Evolutionary conservation across 1,140 invertebrate species (phyloP).

Genomic region (Zaprionus ornatus): DNA sequence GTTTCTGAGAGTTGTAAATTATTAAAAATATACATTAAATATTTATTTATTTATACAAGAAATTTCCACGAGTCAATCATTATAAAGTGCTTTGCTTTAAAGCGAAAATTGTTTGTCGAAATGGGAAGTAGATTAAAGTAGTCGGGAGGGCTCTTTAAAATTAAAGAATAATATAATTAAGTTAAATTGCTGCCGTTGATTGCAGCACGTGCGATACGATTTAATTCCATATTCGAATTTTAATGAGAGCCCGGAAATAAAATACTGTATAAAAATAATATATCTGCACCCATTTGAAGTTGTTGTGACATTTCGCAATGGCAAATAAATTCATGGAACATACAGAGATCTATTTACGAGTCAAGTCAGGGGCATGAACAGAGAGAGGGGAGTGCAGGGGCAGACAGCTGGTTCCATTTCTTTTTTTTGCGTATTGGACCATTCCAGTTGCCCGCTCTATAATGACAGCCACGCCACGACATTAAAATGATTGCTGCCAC

Average conservation of each 20-base stretch:
- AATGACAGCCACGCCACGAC: conserved; percentile 38
- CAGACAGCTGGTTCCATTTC: background rate
- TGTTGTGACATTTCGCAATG: conserved; percentile 31
- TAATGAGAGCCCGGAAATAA: conserved; percentile 18
- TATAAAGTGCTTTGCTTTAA: conserved; percentile 1
- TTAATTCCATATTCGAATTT: conserved; percentile 10
- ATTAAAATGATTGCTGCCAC: conserved; percentile 51
- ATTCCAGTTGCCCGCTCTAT: conserved; percentile 5
- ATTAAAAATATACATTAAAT: conserved; percentile 35
- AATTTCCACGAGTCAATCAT: conserved; percentile 27
- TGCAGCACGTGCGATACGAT: conserved; percentile 20
- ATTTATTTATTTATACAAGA: conserved; percentile 18
- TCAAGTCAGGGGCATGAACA: background rate
- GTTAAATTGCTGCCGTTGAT: conserved; percentile 17
- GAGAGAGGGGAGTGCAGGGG: background rate
- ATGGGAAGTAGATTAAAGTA: background rate
- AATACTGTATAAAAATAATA: background rate
- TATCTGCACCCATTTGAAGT: conserved; percentile 1
- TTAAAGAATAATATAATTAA: conserved; percentile 40
- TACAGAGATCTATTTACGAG: conserved; percentile 24
- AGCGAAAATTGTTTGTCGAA: conserved; percentile 9
- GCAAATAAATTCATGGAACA: conserved; percentile 27
- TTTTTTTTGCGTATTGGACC: conserved; percentile 11
- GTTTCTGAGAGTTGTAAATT: background rate
- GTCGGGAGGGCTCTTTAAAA: background rate